A percentile compares a stretch with the other conserved stretches of the same genome.
Evolutionary conservation across 1,140 invertebrate species (phyloP).

Genomic region (Archivesica marissinica): DNA sequence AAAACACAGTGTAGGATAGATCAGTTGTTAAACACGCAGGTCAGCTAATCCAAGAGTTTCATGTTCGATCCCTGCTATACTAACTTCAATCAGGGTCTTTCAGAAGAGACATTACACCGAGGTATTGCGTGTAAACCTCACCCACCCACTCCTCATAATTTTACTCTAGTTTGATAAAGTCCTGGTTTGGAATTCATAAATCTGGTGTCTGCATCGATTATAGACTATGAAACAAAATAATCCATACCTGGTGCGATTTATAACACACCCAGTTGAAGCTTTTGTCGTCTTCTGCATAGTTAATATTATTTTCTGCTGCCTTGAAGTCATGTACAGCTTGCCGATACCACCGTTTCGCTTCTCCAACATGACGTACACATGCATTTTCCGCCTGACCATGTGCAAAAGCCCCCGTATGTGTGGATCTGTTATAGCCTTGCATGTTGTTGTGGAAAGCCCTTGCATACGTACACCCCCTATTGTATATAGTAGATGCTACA

Average conservation of each 20-base stretch:
- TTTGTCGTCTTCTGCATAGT: conserved; percentile 51
- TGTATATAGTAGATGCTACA: neutral
- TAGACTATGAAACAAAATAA: too few species aligned
- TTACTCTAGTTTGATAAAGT: too few species aligned
- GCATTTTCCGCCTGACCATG: neutral
- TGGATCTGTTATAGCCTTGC: neutral
- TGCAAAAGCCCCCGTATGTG: neutral
- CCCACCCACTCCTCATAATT: too few species aligned
- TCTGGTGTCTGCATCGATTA: too few species aligned
- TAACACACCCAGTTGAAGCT: conserved; percentile 75
- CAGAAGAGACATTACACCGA: too few species aligned
- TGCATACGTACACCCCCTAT: neutral
- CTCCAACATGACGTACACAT: neutral
- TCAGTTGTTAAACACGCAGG: too few species aligned
- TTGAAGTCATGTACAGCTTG: conserved; percentile 20
- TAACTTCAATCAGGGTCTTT: too few species aligned
- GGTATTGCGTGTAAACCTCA: too few species aligned
- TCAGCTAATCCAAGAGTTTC: too few species aligned
- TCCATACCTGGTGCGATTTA: conserved; percentile 71
- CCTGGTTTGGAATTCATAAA: too few species aligned
- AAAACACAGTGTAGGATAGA: too few species aligned
- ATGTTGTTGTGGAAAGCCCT: neutral
- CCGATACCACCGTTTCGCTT: conserved; percentile 22
- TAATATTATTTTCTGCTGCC: conserved; percentile 49
- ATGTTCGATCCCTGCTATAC: too few species aligned